Conservation (phyloP, 2,888 invertebrate genomes). For the Caenorhabditis sp. region DNA sequence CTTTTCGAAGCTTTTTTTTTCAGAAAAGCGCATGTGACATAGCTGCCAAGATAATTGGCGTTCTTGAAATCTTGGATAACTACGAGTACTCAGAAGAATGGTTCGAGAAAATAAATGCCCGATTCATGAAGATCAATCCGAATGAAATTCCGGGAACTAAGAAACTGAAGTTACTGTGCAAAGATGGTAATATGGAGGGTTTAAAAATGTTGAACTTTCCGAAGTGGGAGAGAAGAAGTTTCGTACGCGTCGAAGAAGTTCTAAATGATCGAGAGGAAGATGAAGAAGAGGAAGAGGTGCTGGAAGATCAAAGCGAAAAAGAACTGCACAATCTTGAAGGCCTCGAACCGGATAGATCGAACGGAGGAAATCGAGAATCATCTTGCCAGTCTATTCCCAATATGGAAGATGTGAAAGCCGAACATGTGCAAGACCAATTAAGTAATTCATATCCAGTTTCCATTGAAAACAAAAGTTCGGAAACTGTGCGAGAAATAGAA, state of each 20-base stretch:
- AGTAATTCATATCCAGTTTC: too few relatives aligned
- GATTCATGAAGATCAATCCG: neutral
- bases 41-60: neutral
- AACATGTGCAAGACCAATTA: too few relatives aligned
- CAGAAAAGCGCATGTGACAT: constrained; percentile 5
- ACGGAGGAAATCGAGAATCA: too few relatives aligned
- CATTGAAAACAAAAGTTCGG: too few relatives aligned
- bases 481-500: too few relatives aligned
- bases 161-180: neutral
- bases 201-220: neutral
- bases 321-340: too few relatives aligned
- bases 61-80: neutral
- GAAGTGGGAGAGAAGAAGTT: neutral
- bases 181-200: too few relatives aligned
- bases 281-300: neutral
- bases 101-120: neutral
- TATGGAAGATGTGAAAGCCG: too few relatives aligned
- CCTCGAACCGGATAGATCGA: too few relatives aligned
- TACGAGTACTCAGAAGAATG: neutral
- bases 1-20: neutral
- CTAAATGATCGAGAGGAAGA: neutral
- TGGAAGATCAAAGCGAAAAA: neutral
- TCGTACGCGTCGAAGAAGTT: neutral
- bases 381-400: too few relatives aligned
- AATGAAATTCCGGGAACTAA: neutral